Percentiles rank a stretch among this genome's conserved stretches.
phyloP scores from a whole-genome alignment of 2,113 vertebrate genomes.

The Glaucomys volans region DNA sequence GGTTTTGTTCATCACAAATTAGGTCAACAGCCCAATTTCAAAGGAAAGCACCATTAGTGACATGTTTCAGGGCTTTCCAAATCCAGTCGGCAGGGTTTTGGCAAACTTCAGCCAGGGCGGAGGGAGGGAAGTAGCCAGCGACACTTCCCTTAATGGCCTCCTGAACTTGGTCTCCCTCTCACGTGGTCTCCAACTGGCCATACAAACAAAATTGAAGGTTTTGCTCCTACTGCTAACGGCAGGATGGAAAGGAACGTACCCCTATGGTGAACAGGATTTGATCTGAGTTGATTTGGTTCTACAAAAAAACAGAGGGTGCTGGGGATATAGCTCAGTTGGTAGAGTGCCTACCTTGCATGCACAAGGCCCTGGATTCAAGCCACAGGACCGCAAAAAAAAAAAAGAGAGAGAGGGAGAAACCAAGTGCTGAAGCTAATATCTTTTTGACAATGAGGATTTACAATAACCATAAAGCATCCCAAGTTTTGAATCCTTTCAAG shows the following conservation, averaged over 20 bases:
- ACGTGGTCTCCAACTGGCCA: background rate
- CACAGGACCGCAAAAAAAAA: too few relatives aligned
- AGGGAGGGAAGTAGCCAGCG: constrained; percentile 20
- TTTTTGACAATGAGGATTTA: background rate
- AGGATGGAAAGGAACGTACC: background rate
- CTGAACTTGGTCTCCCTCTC: background rate
- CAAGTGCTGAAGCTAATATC: constrained; percentile 11
- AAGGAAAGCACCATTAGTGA: constrained; percentile 60
- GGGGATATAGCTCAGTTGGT: too few relatives aligned
- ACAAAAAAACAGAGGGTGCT: too few relatives aligned
- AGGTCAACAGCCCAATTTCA: constrained; percentile 68
- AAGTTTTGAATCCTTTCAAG: background rate
- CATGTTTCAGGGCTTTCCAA: constrained; percentile 63
- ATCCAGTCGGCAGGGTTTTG: constrained; percentile 37
- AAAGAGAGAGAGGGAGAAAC: background rate
- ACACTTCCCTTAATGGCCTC: background rate
- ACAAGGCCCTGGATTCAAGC: too few relatives aligned
- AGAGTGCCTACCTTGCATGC: too few relatives aligned
- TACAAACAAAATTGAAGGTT: constrained; percentile 24
- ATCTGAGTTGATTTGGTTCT: constrained; percentile 44
- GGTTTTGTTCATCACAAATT: constrained; percentile 65
- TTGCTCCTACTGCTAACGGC: background rate
- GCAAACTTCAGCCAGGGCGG: constrained; percentile 10
- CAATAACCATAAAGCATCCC: background rate
- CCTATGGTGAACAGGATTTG: background rate